Conservation (phyloP, 2,797 vertebrate genomes). For the Micropoecilia bifurca region DNA sequence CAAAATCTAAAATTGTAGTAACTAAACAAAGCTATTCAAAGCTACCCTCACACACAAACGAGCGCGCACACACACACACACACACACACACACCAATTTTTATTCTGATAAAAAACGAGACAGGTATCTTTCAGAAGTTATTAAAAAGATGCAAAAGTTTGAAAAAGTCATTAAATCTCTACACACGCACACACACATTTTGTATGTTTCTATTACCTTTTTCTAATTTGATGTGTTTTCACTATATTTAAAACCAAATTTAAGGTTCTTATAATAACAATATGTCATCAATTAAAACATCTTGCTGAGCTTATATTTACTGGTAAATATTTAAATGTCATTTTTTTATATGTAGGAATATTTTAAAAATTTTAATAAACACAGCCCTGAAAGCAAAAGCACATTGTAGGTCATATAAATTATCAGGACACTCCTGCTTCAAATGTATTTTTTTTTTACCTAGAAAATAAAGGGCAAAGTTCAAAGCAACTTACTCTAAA, state of each 20-base stretch:
- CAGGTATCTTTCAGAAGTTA: not conserved
- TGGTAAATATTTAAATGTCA: not conserved
- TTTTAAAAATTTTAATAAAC: not conserved
- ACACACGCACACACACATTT: not conserved
- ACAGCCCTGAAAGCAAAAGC: not conserved
- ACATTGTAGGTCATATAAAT: not conserved
- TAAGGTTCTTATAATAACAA: not conserved
- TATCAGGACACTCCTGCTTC: not conserved
- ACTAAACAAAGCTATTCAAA: not conserved
- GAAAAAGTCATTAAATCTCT: not conserved
- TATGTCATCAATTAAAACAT: not conserved
- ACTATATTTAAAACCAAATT: not conserved
- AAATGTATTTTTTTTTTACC: not conserved
- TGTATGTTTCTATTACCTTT: not conserved
- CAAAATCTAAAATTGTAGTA: not conserved
- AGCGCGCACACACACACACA: not conserved
- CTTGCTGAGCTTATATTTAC: not conserved
- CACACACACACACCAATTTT: not conserved
- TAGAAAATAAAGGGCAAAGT: not conserved
- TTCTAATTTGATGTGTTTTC: not conserved
- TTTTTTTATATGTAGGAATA: not conserved
- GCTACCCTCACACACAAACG: not conserved
- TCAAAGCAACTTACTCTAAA: not conserved
- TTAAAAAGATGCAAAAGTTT: not conserved
- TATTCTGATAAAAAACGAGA: not conserved